Evolutionary conservation across 2,113 vertebrate genomes (phyloP), one percentile per base, ranked within the genome.

Genomic region (Pteropus alecto): DNA sequence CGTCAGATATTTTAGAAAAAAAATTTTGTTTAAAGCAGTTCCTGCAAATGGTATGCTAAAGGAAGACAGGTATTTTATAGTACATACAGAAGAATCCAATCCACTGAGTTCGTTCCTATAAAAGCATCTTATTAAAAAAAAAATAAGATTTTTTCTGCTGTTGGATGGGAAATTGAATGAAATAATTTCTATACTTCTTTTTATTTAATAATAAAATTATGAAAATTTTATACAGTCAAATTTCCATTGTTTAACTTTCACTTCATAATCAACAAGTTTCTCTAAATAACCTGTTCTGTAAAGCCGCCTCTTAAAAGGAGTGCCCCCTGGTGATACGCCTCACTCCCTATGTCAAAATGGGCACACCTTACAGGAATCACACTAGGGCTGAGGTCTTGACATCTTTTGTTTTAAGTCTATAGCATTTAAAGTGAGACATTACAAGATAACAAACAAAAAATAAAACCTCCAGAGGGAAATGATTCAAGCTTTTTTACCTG

Each of bases 401-500:
- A 86, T n/a, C 43, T 48, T 74, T 78, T 48, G 19, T 63, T 76
- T 86, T 68, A 91, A 63, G 46, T 58, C 21, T 78, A 41, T 0
- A 41, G 71, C 13, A 33, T 82, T 67, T 54, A 96, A 61, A 95
- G 51, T 11, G 54, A 95, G 48, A 35, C 15, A 8, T 54, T 92
- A 33, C n/a, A 85, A 93, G 26, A 74, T 21, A 26, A 73, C 11
- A 33, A 48, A 68, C 22, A 65, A 65, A 68, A 87, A 61, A 56
- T 22, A 65, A 95, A 82, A 92, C 26, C 12, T 51, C 61, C 84
- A 43, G 24, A 46, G 51, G 18, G 43, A 85, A 86, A 97, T 6
- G 21, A 76, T 4, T 61, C 26, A 58, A 68, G 70, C 8, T 82
- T 38, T 82, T 58, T 98, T 98, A 99, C 99, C 99, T 98, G 99